Evolutionary conservation across 1,140 invertebrate genomes (phyloP), one percentile per base, ranked within the genome.

Genomic region (Orchestia grillus): DNA sequence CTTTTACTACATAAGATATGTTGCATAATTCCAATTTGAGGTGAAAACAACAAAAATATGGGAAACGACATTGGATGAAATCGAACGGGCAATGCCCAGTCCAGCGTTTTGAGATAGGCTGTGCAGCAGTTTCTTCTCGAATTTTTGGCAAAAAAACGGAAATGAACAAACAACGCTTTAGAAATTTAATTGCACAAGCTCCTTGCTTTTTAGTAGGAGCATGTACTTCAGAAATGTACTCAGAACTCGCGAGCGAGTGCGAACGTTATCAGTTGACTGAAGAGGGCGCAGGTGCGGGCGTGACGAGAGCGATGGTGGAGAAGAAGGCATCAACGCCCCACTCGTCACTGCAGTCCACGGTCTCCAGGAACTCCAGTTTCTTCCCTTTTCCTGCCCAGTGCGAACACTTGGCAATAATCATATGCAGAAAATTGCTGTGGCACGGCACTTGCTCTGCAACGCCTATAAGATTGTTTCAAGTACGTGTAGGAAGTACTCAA

Each of bases 281-380:
- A 28, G 62, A 77, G 36, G 62, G 36, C 62, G 62, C 28, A 19
- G 47, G 19, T 53, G 47, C 41, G 36, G 88, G 88, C 23, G 88
- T 91, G 88, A 91, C 41, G 88, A 91, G 88, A 44, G 44, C 88
- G 88, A 91, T 36, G 44, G 88, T 43, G 41, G 88, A 91, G 42
- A 91, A 91, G 88, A 91, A 91, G 11, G 88, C 41, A 42, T 91
- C 88, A 11, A 44, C 88, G 19, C 88, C 88, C 88, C 88, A 91
- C 88, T 91, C 88, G 0, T 91, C 88, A 28, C 88, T 91, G 88
- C 88, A 91, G 28, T 91, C 88, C 44, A 43, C 42, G 11, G 88
- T 91, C 44, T 91, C 88, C 88, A 91, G 44, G 44, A 91, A 91
- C 88, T 91, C 88, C 3, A 91, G 41, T 41, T 43, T 44, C 44